Conservation (phyloP, 2,888 invertebrate genomes). For the Eupithecia subfuscata region DNA sequence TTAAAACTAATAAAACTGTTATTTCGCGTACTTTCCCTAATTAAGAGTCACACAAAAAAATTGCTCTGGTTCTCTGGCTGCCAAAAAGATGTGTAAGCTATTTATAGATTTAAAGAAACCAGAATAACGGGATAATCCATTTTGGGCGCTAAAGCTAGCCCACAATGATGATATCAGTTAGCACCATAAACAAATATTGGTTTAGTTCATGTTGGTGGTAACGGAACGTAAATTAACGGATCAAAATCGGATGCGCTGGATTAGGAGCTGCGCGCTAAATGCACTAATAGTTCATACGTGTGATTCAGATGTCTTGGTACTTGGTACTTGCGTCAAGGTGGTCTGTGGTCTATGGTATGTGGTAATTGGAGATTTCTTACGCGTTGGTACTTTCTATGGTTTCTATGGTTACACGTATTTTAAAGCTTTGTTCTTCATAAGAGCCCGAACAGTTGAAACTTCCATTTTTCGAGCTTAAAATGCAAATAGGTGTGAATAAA, state of each 20-base stretch:
- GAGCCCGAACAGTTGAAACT: not conserved
- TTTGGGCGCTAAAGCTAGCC: not conserved
- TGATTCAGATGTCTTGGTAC: constrained; percentile 38
- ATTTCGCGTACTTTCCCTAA: not conserved
- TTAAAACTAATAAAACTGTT: not conserved
- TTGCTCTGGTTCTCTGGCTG: not conserved
- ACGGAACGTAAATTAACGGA: constrained; percentile 20
- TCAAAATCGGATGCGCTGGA: constrained; percentile 48
- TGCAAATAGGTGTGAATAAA: not conserved
- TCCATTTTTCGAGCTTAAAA: not conserved
- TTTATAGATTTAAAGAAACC: not conserved
- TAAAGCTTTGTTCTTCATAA: not conserved
- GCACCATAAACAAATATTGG: constrained; percentile 17
- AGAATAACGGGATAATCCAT: constrained; percentile 12
- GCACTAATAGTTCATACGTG: constrained; percentile 56
- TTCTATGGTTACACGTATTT: not conserved
- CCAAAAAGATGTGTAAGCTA: not conserved
- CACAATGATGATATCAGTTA: constrained; percentile 15
- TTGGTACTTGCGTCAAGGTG: constrained; percentile 38
- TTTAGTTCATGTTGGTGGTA: constrained; percentile 9
- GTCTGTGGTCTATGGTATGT: constrained; percentile 28
- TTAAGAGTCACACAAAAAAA: not conserved
- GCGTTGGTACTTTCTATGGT: not conserved
- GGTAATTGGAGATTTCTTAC: constrained; percentile 32
- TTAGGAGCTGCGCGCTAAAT: constrained; percentile 59